Evolutionary conservation across 2,113 vertebrate species (phyloP).

Genomic region (Lepus timidus): DNA sequence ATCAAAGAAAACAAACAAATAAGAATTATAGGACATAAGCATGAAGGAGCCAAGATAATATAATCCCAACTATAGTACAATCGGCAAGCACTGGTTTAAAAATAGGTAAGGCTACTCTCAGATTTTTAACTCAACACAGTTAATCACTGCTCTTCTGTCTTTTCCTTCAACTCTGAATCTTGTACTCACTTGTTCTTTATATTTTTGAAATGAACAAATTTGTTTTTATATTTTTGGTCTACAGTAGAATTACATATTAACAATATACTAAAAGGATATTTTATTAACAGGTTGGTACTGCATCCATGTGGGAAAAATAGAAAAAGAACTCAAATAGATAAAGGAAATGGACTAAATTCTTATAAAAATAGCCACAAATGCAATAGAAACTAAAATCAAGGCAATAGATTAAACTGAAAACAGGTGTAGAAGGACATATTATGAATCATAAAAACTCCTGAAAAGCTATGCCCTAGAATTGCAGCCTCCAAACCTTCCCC

Average conservation of each 20-base stretch:
- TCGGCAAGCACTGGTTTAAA: conserved; percentile 89
- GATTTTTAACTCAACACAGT: conserved; percentile 87
- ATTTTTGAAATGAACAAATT: conserved; percentile 86
- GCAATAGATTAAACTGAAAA: conserved; percentile 81
- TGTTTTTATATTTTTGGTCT: conserved; percentile 90
- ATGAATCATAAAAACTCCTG: conserved; percentile 78
- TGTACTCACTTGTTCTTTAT: conserved; percentile 86
- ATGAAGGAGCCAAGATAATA: conserved; percentile 87
- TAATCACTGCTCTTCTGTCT: conserved; percentile 87
- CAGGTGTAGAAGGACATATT: conserved; percentile 75
- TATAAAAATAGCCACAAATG: conserved; percentile 84
- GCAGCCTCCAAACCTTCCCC: conserved; percentile 65
- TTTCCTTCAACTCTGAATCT: conserved; percentile 82
- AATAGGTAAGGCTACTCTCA: conserved; percentile 89
- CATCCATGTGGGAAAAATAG: conserved; percentile 83
- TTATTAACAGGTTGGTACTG: conserved; percentile 87
- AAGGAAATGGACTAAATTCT: conserved; percentile 82
- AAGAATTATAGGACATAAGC: conserved; percentile 81
- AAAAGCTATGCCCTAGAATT: conserved; percentile 81
- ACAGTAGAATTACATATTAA: conserved; percentile 91
- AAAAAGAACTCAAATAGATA: conserved; percentile 82
- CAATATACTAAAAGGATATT: conserved; percentile 86
- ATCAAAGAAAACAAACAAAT: conserved; percentile 86
- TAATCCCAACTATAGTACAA: conserved; percentile 85
- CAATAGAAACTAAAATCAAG: conserved; percentile 76